A percentile compares a stretch with the other conserved stretches of the same genome.
These are phyloP conservation scores for Protodeltote pygarga DNA, from an alignment of 2,888 invertebrate genomes.

Conservation along the genomic window DNA sequence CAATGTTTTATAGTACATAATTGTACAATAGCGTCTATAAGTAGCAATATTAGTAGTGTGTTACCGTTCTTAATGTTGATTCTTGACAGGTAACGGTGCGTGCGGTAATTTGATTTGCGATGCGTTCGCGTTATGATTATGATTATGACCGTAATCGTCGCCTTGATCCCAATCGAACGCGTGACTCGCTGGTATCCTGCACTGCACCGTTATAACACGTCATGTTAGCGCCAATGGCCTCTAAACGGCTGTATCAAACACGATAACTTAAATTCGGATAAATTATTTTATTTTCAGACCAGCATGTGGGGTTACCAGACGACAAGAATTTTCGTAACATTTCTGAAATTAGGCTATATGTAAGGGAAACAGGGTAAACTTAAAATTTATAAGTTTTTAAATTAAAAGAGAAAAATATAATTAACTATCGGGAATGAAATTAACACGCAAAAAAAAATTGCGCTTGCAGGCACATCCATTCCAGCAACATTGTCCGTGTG, in stretches of 20 bases:
- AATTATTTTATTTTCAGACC: neutral
- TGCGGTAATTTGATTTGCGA: constrained; percentile 2
- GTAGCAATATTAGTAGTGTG: neutral
- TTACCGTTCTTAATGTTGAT: neutral
- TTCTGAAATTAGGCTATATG: too few relatives aligned
- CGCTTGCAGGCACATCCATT: too few relatives aligned
- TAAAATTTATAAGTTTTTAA: too few relatives aligned
- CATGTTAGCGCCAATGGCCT: neutral
- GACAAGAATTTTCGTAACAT: too few relatives aligned
- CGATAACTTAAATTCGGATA: neutral
- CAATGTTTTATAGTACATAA: too few relatives aligned
- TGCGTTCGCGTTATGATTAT: neutral
- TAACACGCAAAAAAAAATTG: too few relatives aligned
- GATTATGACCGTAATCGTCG: constrained; percentile 4
- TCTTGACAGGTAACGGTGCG: neutral
- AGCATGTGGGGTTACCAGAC: too few relatives aligned
- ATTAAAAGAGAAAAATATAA: too few relatives aligned
- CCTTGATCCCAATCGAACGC: constrained; percentile 17
- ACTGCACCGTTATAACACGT: constrained; percentile 8
- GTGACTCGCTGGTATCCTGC: neutral
- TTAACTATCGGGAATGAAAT: too few relatives aligned
- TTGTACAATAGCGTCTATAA: neutral
- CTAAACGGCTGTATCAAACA: constrained; percentile 4
- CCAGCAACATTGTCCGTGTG: too few relatives aligned
- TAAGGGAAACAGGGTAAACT: too few relatives aligned